Base-by-base conservation (phyloP, 2,113 vertebrate species). In the Notiomystis cincta region DNA sequence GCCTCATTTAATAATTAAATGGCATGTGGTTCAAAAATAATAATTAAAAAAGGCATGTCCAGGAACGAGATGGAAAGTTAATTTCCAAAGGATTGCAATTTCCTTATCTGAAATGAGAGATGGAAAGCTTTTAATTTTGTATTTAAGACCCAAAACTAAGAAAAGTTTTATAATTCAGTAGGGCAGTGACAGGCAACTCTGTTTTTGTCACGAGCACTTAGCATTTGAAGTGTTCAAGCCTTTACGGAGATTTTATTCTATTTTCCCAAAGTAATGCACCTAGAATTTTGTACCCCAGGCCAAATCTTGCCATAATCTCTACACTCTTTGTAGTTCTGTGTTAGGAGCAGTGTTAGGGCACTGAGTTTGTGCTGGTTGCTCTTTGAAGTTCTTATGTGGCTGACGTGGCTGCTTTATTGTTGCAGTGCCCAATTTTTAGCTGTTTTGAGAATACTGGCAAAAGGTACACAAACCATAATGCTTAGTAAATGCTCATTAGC, bases 211-310 rank as follows among this genome's bases (percentile, higher is more conserved):
- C 3, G 10, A 95, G 28, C 69, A 51, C 42, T 96, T 94, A 82
- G 62, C 27, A 64, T 93, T 95, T 95, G 47, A 96, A 93, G 85
- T 95, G 65, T 82, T 95, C 92, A 91, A 72, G 67, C 13, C 67
- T 60, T 51, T 53, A 61, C 73, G n/a, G 40, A 72, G 28, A 62
- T 94, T 82, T 91, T 57, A 71, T 87, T 96, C 42, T 57, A 44
- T 80, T 80, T 94, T 94, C 60, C 67, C 45, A 44, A 89, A 96
- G 78, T 66, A 86, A 70, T 62, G 71, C 62, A 72, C n/a, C 24
- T 92, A 65, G 76, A 80, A 66, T 95, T 95, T 82, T 90, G 38
- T 78, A 67, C 12, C 15, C 47, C 10, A 54, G 51, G 48, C 47
- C 28, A 61, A 57, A 57, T 77, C 47, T 62, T 88, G 17, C n/a